Base-by-base conservation (phyloP, 2,797 vertebrate species). In the Leucoraja ocellata region DNA sequence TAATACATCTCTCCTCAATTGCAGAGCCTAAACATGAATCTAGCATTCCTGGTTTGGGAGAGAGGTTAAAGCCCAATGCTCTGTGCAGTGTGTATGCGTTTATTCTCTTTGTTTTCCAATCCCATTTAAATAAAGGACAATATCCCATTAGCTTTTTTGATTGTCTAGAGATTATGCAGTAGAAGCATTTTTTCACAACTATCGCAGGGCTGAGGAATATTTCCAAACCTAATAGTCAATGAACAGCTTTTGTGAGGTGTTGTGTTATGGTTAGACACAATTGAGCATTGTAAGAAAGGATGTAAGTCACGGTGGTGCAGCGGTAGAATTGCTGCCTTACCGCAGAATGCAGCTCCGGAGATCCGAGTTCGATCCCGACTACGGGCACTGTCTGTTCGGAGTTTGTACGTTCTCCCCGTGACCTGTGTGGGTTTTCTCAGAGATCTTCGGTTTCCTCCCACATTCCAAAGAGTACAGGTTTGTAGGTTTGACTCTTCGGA, bases 61-160 rank as follows among this genome's bases (percentile, higher is more conserved):
- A 25, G 23, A 74, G 71, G 71, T 54, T 54, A 74, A n/a, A 28
- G 11, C 63, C 4, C 84, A 68, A 88, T n/a, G 7, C 14, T 88
- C n/a, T 21, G 28, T 28, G 7, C 84, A 68, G 18, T 8, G 36
- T 14, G 36, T 16, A 36, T 68, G 3, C 3, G 28, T 88, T 65
- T n/a, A 13, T 88, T 25, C 58, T 61, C 81, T 61, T 63, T 61
- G 9, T n/a, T 58, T 84, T 84, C 25, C 28, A 32, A 14, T n/a
- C 13, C 61, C 61, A 61, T 88, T 63, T 16, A 32, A 14, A 32
- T 83, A 83, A 83, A 13, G 39, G 13, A 0, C 61, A 32, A 21
- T n/a, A 88, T 88, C 32, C 25, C 83, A 86, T n/a, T 86, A n/a
- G 58, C 5, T 28, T 84, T 61, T 6, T 88, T 88, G 84, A 88